These are phyloP conservation scores for Patagioenas fasciata DNA, from an alignment of 2,113 vertebrate genomes.

Conservation along the genomic window DNA sequence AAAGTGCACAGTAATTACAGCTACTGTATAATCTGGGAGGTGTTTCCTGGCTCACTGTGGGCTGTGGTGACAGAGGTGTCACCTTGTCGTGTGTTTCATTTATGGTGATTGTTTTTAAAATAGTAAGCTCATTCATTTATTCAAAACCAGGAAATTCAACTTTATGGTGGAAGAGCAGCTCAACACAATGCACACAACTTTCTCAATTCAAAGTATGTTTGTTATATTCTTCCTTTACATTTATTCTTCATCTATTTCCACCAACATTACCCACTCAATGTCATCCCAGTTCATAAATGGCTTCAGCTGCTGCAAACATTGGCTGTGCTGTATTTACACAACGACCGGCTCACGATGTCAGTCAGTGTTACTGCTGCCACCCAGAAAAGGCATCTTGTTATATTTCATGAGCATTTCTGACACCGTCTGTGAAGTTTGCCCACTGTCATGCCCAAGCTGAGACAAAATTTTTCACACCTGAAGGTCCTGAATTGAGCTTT, in stretches of 20 bases:
- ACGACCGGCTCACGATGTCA: background rate
- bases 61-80: background rate
- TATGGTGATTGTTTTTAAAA: background rate
- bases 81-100: background rate
- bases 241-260: background rate
- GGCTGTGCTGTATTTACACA: background rate
- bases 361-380: background rate
- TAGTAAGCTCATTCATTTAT: background rate
- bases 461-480: background rate
- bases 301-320: background rate
- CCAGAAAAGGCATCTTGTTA: background rate
- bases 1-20: background rate
- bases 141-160: background rate
- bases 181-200: background rate
- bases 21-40: background rate
- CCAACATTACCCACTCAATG: background rate
- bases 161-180: background rate
- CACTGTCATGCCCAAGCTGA: background rate
- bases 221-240: background rate
- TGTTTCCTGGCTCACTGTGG: background rate
- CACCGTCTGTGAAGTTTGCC: background rate
- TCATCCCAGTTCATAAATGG: background rate
- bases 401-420: background rate
- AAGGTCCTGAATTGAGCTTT: background rate
- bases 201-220: background rate